Conservation (phyloP, 2,888 invertebrate species). For the Andrena bicolor region DNA sequence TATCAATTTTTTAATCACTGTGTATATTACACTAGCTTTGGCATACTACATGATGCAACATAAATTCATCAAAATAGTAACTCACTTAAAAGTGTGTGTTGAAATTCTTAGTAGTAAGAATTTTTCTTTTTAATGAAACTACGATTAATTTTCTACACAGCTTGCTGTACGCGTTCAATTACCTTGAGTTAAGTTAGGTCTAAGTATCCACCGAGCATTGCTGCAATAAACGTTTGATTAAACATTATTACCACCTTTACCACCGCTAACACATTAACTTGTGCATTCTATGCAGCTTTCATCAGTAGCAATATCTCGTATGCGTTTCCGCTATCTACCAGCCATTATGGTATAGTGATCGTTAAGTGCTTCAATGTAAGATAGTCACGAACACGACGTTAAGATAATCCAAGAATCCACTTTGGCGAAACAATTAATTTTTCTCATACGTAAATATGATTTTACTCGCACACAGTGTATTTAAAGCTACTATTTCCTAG, state of each 20-base stretch:
- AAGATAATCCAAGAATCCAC: constrained; percentile 32
- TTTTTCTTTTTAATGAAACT: no score
- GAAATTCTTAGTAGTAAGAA: no score
- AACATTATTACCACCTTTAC: constrained; percentile 17
- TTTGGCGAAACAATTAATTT: constrained; percentile 9
- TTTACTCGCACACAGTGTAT: background rate
- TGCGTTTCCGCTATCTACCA: constrained; percentile 19
- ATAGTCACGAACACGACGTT: constrained; percentile 22
- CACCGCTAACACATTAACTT: constrained; percentile 6
- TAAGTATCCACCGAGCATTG: background rate
- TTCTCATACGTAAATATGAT: background rate
- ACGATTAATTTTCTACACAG: no score
- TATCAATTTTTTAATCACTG: no score
- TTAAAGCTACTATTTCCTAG: background rate
- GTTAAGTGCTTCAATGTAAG: constrained; percentile 36
- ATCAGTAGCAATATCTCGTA: constrained; percentile 34
- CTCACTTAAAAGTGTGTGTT: no score
- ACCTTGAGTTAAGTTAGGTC: background rate
- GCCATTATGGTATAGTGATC: constrained; percentile 29
- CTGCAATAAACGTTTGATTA: constrained; percentile 14
- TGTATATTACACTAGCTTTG: no score
- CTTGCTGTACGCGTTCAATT: background rate
- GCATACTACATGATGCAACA: no score
- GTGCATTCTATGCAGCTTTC: constrained; percentile 33
- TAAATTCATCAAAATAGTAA: no score